Conservation (phyloP, 2,113 vertebrate genomes). For the Cyanoderma ruficeps region DNA sequence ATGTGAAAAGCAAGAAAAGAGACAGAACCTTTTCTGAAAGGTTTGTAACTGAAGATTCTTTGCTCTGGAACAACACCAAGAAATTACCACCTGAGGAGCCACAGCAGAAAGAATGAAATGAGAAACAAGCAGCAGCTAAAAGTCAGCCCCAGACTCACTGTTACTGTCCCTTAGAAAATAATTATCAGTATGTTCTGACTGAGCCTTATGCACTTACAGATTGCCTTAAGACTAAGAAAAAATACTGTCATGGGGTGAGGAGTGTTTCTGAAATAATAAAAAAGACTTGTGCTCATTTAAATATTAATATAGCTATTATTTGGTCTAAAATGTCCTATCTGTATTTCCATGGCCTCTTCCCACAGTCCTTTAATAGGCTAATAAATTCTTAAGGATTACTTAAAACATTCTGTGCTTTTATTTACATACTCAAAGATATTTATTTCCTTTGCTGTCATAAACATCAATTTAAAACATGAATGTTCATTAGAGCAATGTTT, state of each 20-base stretch:
- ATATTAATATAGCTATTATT: not conserved
- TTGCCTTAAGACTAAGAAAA: not conserved
- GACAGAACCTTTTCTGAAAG: not conserved
- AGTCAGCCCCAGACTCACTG: not conserved
- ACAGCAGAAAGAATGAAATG: not conserved
- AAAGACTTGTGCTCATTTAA: not conserved
- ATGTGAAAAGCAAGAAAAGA: not conserved
- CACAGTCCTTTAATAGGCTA: not conserved
- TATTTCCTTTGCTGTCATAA: slow-evolving; percentile 24
- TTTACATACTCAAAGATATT: slow-evolving; percentile 8
- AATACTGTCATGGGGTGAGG: not conserved
- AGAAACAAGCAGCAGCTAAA: not conserved
- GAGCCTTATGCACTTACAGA: not conserved
- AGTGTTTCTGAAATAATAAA: not conserved
- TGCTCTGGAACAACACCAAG: not conserved
- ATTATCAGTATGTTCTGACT: not conserved
- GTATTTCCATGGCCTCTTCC: not conserved
- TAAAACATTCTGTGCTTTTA: slow-evolving; percentile 38
- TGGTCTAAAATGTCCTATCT: not conserved
- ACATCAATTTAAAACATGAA: not conserved
- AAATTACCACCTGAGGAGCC: not conserved
- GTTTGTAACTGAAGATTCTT: not conserved
- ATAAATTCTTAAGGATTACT: slow-evolving; percentile 27
- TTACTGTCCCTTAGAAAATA: not conserved
- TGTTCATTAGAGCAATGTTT: not conserved